These are phyloP conservation scores for Tapera naevia DNA, from an alignment of 2,797 vertebrate genomes.

Conservation along the genomic window DNA sequence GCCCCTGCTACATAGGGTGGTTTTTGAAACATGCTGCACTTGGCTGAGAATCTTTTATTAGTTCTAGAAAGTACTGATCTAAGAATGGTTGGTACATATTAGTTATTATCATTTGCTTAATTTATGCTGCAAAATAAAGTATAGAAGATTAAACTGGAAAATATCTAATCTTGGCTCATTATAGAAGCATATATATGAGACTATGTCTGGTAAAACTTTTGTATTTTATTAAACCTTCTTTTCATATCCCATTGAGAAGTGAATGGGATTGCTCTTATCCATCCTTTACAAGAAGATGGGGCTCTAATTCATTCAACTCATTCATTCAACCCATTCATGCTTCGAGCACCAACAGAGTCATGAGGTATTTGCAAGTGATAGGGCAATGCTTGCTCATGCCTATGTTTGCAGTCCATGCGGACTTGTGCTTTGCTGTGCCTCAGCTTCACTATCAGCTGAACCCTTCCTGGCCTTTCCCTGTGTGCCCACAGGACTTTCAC, in stretches of 20 bases:
- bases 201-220: background rate
- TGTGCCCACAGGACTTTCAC: background rate
- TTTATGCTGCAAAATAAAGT: background rate
- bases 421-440: background rate
- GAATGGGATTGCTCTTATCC: background rate
- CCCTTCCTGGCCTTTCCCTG: background rate
- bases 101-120: background rate
- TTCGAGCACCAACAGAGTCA: background rate
- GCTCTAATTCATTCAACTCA: background rate
- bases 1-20: background rate
- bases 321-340: background rate
- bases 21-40: background rate
- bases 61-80: background rate
- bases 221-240: background rate
- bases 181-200: background rate
- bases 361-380: background rate
- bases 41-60: background rate
- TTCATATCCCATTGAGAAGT: background rate
- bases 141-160: background rate
- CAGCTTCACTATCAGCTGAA: background rate
- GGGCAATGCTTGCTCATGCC: background rate
- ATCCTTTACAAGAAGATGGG: background rate
- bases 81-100: background rate
- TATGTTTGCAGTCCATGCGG: background rate
- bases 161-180: background rate